Evolutionary conservation across 2,888 invertebrate species (phyloP), one percentile per base, ranked within the genome.

Genomic region (Idaea biselata): DNA sequence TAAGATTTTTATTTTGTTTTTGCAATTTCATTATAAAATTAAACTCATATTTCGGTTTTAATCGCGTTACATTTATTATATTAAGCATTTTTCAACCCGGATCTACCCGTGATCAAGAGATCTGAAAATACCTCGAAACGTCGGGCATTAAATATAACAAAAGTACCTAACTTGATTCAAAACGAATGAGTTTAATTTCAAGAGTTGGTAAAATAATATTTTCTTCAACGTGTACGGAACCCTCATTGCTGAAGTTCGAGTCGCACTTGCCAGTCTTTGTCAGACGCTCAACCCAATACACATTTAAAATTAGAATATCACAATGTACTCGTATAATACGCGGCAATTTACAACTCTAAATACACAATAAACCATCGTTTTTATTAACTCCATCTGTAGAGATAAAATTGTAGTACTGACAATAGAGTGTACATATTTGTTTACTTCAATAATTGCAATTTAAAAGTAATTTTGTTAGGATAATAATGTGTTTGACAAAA

Each of bases 251-350:
- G 8, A 14, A 44, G 11, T 8, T 11, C 44, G 3, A 14, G 14
- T 44, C 44, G 7, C 7, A 11, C 14, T 44, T 53, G 16, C 18
- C 55, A 14, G 59, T 53, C 25, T 44, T 44, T 44, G 8, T 44
- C 14, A 25, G 11, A 44, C 6, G 14, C 44, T 44, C 44, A 44
- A 8, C 5, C 14, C 44, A 44, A 44, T 11, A 44, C 44, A 1
- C 8, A 5, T 44, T 14, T 44, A 44, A 44, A 44, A 60, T 54
- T 54, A 60, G 55, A 53, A 60, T 44, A 44, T 14, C 44, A 44
- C 44, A 44, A 44, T 44, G 44, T 44, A 44, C 44, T 14, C 44
- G 44, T 44, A 44, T 8, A 44, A 44, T 44, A 44, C 44, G 3
- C 44, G 3, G 11, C 14, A 44, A 44, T 44, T 44, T 44, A 44